phyloP scores from a whole-genome alignment of 2,888 invertebrate species.

The Odiellus spinosus region DNA sequence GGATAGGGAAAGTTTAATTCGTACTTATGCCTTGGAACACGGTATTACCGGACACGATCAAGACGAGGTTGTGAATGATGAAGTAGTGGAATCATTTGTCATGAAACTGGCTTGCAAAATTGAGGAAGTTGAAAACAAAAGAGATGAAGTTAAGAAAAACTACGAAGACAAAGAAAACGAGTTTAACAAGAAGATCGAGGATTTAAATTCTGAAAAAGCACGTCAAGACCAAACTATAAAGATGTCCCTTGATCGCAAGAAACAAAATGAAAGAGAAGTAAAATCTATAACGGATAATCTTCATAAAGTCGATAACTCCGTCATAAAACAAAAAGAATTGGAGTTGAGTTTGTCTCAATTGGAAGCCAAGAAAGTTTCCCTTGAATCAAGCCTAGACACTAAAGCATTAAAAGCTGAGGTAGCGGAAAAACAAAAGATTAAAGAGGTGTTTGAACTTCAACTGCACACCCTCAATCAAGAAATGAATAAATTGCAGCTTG shows the following conservation, averaged over 20 bases:
- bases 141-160: no score
- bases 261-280: constrained; percentile 12
- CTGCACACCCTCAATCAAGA: constrained; percentile 15
- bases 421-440: constrained; percentile 5
- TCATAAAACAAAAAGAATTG: constrained; percentile 10
- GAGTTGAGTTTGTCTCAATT: constrained; percentile 27
- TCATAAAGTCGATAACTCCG: constrained; percentile 12
- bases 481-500: constrained; percentile 11
- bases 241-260: not conserved
- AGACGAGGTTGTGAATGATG: no score
- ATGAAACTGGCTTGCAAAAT: no score
- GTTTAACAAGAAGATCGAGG: no score
- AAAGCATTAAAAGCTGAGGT: constrained; percentile 9
- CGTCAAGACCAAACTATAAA: no score
- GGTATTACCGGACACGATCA: no score
- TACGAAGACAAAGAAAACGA: no score
- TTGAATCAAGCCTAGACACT: constrained; percentile 10
- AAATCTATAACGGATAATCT: constrained; percentile 14
- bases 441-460: constrained; percentile 9
- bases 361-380: constrained; percentile 33
- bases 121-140: no score
- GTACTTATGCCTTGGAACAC: no score
- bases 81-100: no score
- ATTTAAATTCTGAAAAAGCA: no score
- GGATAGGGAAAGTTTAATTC: not conserved